Evolutionary conservation across 2,888 invertebrate species (phyloP).

Genomic region (Sisyra terminalis): DNA sequence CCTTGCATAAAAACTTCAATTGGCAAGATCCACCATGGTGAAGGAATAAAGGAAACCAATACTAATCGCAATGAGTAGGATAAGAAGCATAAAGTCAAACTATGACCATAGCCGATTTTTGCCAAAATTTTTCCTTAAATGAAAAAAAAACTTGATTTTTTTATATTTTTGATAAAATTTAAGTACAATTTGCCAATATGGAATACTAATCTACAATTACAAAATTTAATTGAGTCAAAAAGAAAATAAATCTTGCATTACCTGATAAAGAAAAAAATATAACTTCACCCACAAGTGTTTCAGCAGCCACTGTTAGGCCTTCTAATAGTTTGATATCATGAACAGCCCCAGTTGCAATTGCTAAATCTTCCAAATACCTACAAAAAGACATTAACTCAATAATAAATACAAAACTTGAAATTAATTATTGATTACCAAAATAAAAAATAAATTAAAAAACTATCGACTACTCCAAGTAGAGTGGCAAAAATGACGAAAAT

Average conservation of each 20-base stretch:
- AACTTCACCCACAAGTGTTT: constrained; percentile 64
- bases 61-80: constrained; percentile 60
- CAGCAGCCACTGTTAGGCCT: constrained; percentile 61
- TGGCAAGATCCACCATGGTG: constrained; percentile 69
- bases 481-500: constrained; percentile 58
- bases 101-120: constrained; percentile 58
- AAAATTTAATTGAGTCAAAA: no score
- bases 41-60: constrained; percentile 55
- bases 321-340: constrained; percentile 59
- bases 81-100: constrained; percentile 59
- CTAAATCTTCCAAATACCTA: constrained; percentile 66
- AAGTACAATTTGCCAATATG: neutral
- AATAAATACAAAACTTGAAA: neutral
- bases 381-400: constrained; percentile 9
- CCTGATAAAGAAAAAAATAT: constrained; percentile 59
- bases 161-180: no score
- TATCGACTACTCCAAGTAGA: constrained; percentile 60
- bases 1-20: constrained; percentile 73
- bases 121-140: constrained; percentile 57
- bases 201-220: no score
- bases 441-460: constrained; percentile 66
- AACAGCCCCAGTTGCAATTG: constrained; percentile 39
- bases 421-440: constrained; percentile 43
- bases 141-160: constrained; percentile 10
- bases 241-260: constrained; percentile 16